Evolutionary conservation across 2,888 invertebrate species (phyloP).

Genomic region (Luperina testacea): DNA sequence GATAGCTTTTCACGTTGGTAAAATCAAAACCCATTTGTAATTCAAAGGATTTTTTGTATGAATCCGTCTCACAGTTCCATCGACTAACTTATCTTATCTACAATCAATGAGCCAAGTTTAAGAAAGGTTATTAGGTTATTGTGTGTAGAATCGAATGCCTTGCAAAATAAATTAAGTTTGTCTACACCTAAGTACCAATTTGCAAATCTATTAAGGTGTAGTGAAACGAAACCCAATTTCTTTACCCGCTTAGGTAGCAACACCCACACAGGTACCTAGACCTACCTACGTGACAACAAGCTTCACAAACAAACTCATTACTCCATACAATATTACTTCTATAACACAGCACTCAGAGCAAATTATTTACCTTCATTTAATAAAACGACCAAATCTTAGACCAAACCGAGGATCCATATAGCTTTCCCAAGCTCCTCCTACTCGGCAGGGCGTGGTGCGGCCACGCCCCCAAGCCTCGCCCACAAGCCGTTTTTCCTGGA

Average conservation of each 20-base stretch:
- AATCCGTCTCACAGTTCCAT: not conserved
- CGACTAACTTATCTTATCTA: not conserved
- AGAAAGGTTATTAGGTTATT: not conserved
- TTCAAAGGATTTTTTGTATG: not conserved
- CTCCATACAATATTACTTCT: conserved; percentile 44
- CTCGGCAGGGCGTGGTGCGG: conserved; percentile 66
- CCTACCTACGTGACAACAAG: conserved; percentile 7
- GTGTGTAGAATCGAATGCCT: not conserved
- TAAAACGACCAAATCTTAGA: conserved; percentile 56
- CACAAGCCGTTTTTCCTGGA: conserved; percentile 67
- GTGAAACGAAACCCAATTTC: not conserved
- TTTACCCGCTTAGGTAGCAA: not conserved
- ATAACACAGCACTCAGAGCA: conserved; percentile 60
- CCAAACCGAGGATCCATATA: conserved; percentile 41
- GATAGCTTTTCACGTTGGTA: not conserved
- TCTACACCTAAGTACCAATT: not conserved
- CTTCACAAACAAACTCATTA: conserved; percentile 63
- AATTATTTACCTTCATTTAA: conserved; percentile 67
- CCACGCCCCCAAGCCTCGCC: conserved; percentile 69
- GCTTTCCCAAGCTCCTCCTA: conserved; percentile 60
- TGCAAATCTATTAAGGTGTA: conserved; percentile 2
- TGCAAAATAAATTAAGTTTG: not conserved
- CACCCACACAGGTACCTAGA: not conserved
- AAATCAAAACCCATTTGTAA: not conserved
- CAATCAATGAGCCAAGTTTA: not conserved